Evolutionary conservation across 2,888 invertebrate genomes (phyloP).

Genomic region (Hipparchia semele): DNA sequence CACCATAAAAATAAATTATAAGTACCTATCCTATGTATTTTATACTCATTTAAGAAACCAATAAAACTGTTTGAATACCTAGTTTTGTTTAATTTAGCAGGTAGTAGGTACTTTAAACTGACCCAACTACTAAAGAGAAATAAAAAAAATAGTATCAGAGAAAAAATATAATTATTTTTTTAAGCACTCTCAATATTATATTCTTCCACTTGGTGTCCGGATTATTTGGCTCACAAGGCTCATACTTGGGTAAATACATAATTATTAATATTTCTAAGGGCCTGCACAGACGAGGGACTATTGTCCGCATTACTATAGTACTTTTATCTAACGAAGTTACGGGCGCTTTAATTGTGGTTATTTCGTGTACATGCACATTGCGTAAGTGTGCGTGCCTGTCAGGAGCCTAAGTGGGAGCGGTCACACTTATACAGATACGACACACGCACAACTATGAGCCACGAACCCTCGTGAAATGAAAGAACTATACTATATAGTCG

Average conservation of each 20-base stretch:
- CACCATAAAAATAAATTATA: not conserved
- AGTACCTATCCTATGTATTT: not conserved
- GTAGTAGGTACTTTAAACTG: not conserved
- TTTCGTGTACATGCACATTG: too few species aligned
- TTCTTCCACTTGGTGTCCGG: not conserved
- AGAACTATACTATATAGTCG: too few species aligned
- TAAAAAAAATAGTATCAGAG: not conserved
- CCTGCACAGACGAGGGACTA: too few species aligned
- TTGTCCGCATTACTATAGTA: too few species aligned
- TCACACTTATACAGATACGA: too few species aligned
- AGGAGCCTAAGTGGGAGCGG: too few species aligned
- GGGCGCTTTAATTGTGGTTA: too few species aligned
- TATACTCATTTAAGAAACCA: not conserved
- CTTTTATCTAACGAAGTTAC: too few species aligned
- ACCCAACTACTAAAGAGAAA: not conserved
- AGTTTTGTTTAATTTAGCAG: not conserved
- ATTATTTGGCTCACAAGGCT: constrained; percentile 15
- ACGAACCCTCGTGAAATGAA: too few species aligned
- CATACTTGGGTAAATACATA: not conserved
- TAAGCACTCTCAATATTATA: constrained; percentile 1
- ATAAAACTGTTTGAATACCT: not conserved
- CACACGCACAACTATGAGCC: too few species aligned
- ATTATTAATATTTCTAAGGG: not conserved
- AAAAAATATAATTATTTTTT: not conserved
- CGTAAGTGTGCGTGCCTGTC: too few species aligned